phyloP scores from a whole-genome alignment of 23 tunicate genomes.

The Phallusia fumigata region DNA sequence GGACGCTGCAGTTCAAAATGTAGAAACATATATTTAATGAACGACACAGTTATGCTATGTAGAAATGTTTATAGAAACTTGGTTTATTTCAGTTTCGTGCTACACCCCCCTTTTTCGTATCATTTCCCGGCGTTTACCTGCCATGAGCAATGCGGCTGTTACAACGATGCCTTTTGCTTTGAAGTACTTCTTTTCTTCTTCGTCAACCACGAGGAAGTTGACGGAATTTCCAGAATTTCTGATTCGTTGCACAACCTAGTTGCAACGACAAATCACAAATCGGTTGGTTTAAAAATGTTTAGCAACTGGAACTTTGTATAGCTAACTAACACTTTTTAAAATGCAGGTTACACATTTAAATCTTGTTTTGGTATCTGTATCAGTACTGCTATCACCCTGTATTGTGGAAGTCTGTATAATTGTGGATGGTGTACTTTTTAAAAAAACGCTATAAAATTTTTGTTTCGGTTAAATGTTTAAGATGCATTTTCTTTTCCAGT shows the following conservation, averaged over 20 bases:
- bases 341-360: too few species aligned
- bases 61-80: background rate
- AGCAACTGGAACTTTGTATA: too few species aligned
- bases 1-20: too few species aligned
- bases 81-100: background rate
- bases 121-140: background rate
- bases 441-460: too few species aligned
- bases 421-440: too few species aligned
- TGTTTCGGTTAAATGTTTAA: too few species aligned
- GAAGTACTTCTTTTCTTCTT: constrained; percentile 30
- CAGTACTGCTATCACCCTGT: too few species aligned
- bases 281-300: background rate
- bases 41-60: background rate
- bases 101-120: too few species aligned
- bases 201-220: constrained; percentile 53
- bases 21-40: background rate
- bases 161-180: constrained; percentile 34
- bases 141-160: constrained; percentile 25
- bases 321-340: too few species aligned
- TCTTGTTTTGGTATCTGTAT: too few species aligned
- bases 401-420: too few species aligned
- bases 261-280: background rate
- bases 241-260: constrained; percentile 64
- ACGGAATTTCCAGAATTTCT: constrained; percentile 55
- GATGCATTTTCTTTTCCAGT: too few species aligned